Conservation (phyloP, 2,113 vertebrate species). For the Daubentonia madagascariensis region DNA sequence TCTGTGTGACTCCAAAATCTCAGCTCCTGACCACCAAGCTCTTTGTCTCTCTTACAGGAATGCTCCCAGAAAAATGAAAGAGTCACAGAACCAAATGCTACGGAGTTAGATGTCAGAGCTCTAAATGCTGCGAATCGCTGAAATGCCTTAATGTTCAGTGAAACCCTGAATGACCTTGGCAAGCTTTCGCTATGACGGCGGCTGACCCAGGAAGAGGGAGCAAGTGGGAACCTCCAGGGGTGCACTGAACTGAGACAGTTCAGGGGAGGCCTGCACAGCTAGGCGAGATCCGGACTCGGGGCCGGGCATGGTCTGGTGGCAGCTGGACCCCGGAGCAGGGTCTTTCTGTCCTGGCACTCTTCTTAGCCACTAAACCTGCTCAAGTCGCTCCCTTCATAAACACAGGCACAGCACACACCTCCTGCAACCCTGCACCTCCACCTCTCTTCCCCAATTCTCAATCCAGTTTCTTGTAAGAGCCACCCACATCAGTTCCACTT, state of each 20-base stretch:
- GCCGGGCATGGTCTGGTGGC: fast-evolving
- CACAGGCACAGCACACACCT: neutral
- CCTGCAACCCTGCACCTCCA: neutral
- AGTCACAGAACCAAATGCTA: fast-evolving
- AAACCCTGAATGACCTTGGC: neutral
- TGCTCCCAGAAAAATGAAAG: neutral
- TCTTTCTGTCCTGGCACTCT: no score
- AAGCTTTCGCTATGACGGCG: neutral
- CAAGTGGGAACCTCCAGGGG: neutral
- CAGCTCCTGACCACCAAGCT: neutral
- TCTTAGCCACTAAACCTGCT: no score
- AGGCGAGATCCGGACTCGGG: neutral
- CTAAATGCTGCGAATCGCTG: neutral
- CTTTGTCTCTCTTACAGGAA: neutral
- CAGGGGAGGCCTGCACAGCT: neutral
- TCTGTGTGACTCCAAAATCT: neutral
- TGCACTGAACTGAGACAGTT: neutral
- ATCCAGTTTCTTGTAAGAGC: neutral
- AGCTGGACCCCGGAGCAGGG: no score
- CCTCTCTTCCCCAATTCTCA: neutral
- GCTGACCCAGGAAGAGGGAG: neutral
- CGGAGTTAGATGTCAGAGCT: neutral
- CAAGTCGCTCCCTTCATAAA: neutral
- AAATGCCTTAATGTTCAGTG: neutral
- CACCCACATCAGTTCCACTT: neutral